A percentile compares a stretch with the other conserved stretches of the same genome.
phyloP scores from a whole-genome alignment of 2,113 vertebrate genomes.

The Peromyscus maniculatus region DNA sequence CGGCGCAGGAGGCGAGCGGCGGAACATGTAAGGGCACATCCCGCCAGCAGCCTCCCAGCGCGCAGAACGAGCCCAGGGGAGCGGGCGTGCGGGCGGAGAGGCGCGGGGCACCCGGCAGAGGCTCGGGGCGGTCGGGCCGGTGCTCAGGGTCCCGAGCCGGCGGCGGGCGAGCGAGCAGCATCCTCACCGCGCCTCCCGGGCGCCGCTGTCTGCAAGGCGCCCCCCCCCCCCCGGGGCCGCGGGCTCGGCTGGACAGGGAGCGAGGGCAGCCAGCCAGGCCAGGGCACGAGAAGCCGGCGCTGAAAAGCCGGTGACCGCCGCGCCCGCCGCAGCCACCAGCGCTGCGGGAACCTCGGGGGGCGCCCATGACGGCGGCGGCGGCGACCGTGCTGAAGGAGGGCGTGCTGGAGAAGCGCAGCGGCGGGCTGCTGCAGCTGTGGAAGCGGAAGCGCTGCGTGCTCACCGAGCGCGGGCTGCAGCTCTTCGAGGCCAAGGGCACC shows the following conservation, averaged over 20 bases:
- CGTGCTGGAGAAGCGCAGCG: slow-evolving; percentile 95
- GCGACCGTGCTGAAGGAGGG: slow-evolving; percentile 92
- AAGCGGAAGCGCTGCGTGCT: slow-evolving; percentile 96
- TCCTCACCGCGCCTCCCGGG: not conserved
- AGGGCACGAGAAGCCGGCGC: not conserved
- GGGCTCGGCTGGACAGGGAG: not conserved
- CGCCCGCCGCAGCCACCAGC: slow-evolving; percentile 64
- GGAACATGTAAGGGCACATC: slow-evolving; percentile 93
- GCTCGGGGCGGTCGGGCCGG: not conserved
- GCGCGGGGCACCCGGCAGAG: not conserved
- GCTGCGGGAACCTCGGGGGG: slow-evolving; percentile 59
- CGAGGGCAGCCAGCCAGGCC: not conserved
- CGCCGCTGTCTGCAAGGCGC: not conserved
- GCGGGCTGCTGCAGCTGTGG: slow-evolving; percentile 96
- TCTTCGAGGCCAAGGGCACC: slow-evolving; percentile 88
- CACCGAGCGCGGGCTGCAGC: slow-evolving; percentile 93
- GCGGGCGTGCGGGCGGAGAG: not conserved
- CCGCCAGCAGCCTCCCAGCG: slow-evolving; percentile 80
- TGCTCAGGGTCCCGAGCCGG: not conserved
- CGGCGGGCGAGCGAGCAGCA: not conserved
- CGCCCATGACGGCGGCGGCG: slow-evolving; percentile 86
- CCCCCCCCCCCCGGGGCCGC: not conserved
- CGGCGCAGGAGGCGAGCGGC: slow-evolving; percentile 80
- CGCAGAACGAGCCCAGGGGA: slow-evolving; percentile 29
- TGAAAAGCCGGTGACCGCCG: not conserved